Base-by-base conservation (phyloP, 2,888 invertebrate species). In the Eupithecia subfuscata region DNA sequence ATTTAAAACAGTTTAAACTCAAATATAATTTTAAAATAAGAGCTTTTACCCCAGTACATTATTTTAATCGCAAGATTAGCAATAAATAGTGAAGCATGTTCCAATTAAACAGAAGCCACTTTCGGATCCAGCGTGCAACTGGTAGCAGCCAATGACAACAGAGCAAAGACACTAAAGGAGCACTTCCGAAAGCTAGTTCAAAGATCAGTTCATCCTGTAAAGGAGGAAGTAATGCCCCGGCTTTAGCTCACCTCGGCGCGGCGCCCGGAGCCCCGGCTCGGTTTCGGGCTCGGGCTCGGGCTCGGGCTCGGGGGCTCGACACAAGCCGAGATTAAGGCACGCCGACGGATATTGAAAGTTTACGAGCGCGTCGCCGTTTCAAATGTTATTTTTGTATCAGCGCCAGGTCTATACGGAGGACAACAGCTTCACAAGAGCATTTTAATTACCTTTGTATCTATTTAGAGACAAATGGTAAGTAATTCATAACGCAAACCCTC, bases 301-400 rank as follows among this genome's bases (percentile, higher is more conserved):
- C 3, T 30, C 30, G 2, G 30, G 30, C 30, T 30, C 30, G 30
- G n/a, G 22, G 22, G n/a, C 71, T 75, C 76, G 69, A 76, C 76
- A 75, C 77, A 76, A 71, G 30, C 63, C 70, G 70, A 75, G 78
- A 78, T 77, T 71, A 77, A 76, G 76, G 75, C 69, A 25, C 69
- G 70, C n/a, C 67, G 64, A 75, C 78, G 79, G 78, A 80, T 78
- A 82, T 82, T 82, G 80, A 75, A 76, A 80, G 71, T 79, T 80
- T 82, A 82, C 78, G 80, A 80, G 80, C 80, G 74, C 71, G 73
- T 77, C 76, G 67, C 75, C 75, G 60, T 77, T 81, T 78, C 64
- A 72, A 71, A 70, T 79, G 80, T 82, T 82, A 83, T 83, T 81
- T 86, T 82, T 78, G 80, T 78, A 78, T 81, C 76, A 81, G 79